phyloP scores from a whole-genome alignment of 2,888 invertebrate genomes.

The Microdon myrmicae region DNA sequence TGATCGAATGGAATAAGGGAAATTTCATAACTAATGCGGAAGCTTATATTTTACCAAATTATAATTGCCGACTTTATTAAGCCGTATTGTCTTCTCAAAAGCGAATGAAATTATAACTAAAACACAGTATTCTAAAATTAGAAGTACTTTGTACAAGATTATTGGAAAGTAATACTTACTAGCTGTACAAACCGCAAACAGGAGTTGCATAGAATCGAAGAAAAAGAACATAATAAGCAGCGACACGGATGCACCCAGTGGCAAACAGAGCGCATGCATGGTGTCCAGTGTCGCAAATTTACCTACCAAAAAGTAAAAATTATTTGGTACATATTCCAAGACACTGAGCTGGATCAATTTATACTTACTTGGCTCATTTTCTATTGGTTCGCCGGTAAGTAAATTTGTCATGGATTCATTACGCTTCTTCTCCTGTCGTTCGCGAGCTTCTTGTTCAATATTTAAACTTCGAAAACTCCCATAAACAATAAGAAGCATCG shows the following conservation, averaged over 20 bases:
- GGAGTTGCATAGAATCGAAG: constrained; percentile 98
- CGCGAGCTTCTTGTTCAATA: constrained; percentile 94
- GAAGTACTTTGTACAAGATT: constrained; percentile 17
- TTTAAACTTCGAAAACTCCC: constrained; percentile 96
- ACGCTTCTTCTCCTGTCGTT: constrained; percentile 78
- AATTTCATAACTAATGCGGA: too few relatives aligned
- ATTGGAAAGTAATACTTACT: constrained; percentile 73
- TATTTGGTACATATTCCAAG: background rate
- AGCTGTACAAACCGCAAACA: constrained; percentile 95
- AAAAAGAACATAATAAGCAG: constrained; percentile 98
- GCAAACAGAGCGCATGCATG: constrained; percentile 96
- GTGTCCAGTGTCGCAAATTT: constrained; percentile 94
- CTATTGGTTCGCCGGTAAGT: constrained; percentile 65
- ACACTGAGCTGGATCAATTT: constrained; percentile 8
- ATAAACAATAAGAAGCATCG: constrained; percentile 96
- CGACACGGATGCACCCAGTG: constrained; percentile 94
- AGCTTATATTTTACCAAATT: too few relatives aligned
- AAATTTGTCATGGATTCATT: constrained; percentile 71
- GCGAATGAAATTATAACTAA: too few relatives aligned
- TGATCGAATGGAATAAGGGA: too few relatives aligned
- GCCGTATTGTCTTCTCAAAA: too few relatives aligned
- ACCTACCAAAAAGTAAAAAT: constrained; percentile 60
- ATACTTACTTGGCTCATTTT: constrained; percentile 68
- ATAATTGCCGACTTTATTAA: too few relatives aligned
- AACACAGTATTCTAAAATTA: constrained; percentile 5